A percentile compares a stretch with the other conserved stretches of the same genome.
These are phyloP conservation scores for Machaerirhynchus nigripectus DNA, from an alignment of 2,113 vertebrate genomes.

Conservation along the genomic window DNA sequence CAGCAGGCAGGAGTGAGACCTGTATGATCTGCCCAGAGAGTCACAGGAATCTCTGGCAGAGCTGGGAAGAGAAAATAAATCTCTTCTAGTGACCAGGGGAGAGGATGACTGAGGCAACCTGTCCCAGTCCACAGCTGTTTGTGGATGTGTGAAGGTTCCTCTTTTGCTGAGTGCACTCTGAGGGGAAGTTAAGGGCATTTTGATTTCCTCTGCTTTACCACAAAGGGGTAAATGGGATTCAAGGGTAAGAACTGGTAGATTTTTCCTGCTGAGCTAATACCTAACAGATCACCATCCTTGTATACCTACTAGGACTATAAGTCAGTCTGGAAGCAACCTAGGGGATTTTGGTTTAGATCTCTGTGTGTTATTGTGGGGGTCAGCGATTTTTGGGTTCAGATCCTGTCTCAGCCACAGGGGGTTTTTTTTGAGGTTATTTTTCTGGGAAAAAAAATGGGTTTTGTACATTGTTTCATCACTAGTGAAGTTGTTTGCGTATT, in stretches of 20 bases:
- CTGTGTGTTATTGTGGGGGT: neutral
- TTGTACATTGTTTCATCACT: neutral
- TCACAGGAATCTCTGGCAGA: neutral
- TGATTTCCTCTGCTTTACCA: neutral
- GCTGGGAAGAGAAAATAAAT: neutral
- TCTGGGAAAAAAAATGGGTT: neutral
- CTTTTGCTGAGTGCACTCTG: neutral
- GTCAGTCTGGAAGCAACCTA: neutral
- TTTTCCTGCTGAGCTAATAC: neutral
- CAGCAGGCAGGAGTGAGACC: neutral
- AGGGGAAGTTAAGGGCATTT: neutral
- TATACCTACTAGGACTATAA: neutral
- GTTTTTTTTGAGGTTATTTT: neutral
- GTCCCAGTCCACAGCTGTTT: neutral
- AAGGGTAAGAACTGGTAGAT: neutral
- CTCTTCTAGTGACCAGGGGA: neutral
- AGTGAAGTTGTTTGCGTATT: neutral
- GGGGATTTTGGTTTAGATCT: neutral
- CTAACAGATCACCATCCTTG: neutral
- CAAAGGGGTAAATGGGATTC: neutral
- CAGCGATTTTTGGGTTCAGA: neutral
- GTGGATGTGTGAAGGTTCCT: neutral
- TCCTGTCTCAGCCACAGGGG: neutral
- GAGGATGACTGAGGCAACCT: neutral
- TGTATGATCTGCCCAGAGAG: neutral